These are phyloP conservation scores for Morpho achilles DNA, from an alignment of 2,888 invertebrate species.

Conservation along the genomic window DNA sequence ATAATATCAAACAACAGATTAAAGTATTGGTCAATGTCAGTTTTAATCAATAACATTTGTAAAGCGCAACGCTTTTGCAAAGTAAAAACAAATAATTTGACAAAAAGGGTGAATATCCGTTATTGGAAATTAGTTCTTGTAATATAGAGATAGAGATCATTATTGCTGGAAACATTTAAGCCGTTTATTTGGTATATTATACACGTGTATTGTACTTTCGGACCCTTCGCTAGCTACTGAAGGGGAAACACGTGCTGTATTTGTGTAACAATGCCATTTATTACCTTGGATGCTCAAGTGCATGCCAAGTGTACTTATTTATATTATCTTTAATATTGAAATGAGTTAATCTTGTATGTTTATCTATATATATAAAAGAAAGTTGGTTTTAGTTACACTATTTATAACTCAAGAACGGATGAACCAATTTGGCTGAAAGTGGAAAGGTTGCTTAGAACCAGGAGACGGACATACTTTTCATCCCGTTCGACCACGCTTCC, in stretches of 20 bases:
- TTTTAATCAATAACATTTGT: conserved; percentile 60
- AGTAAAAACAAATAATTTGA: conserved; percentile 15
- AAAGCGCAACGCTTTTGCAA: conserved; percentile 38
- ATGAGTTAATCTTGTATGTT: too few species aligned
- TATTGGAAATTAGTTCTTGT: neutral
- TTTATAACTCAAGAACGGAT: too few species aligned
- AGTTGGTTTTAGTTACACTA: too few species aligned
- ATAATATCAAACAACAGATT: conserved; percentile 37
- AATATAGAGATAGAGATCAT: neutral
- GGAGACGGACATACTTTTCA: too few species aligned
- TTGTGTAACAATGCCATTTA: conserved; percentile 29
- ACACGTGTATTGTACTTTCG: conserved; percentile 13
- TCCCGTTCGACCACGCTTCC: too few species aligned
- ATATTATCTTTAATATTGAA: neutral
- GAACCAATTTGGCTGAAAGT: too few species aligned
- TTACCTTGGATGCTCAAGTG: conserved; percentile 22
- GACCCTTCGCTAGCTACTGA: conserved; percentile 16
- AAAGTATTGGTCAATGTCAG: conserved; percentile 50
- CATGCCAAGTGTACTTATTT: conserved; percentile 6
- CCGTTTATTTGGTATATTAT: conserved; percentile 6
- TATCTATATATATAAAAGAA: too few species aligned
- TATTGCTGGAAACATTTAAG: neutral
- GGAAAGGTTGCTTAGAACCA: too few species aligned
- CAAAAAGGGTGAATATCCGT: conserved; percentile 28
- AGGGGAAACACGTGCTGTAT: conserved; percentile 38